A percentile compares a stretch with the other conserved stretches of the same genome.
These are phyloP conservation scores for Ectropis grisescens DNA, from an alignment of 1,140 invertebrate species.

Conservation along the genomic window DNA sequence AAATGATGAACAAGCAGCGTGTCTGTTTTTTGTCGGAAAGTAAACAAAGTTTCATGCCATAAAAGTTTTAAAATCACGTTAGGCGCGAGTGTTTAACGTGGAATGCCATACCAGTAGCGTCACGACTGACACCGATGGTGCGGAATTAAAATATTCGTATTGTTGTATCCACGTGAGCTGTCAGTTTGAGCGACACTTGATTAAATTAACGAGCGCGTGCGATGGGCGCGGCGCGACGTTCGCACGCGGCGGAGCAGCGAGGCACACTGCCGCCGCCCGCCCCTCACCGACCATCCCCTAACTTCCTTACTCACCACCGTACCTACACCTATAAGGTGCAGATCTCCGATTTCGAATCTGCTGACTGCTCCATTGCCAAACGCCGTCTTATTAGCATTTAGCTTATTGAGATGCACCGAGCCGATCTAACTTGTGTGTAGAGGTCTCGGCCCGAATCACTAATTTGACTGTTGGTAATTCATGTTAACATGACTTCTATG, in stretches of 20 bases:
- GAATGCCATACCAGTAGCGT: constrained; percentile 28
- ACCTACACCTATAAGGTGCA: constrained; percentile 39
- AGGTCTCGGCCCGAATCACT: no score
- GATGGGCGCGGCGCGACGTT: constrained; percentile 28
- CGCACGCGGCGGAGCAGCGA: constrained; percentile 39
- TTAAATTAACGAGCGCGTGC: constrained; percentile 40
- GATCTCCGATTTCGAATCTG: constrained; percentile 36
- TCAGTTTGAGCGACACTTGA: constrained; percentile 54
- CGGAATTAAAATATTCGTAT: constrained; percentile 27
- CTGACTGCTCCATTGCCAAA: constrained; percentile 44
- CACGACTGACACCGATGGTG: constrained; percentile 18
- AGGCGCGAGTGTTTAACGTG: no score
- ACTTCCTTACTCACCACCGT: constrained; percentile 16
- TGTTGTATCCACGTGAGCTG: constrained; percentile 35
- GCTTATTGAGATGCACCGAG: constrained; percentile 47
- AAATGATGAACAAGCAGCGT: no score
- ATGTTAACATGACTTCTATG: no score
- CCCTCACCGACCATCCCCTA: constrained; percentile 36
- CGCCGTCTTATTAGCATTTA: constrained; percentile 59
- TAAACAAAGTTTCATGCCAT: no score
- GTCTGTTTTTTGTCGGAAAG: no score
- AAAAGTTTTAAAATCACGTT: no score
- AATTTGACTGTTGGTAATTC: no score
- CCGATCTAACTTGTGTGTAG: no score
- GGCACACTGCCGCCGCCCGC: constrained; percentile 32